Evolutionary conservation across 2,888 invertebrate genomes (phyloP).

Genomic region (Cremastinae sp.): DNA sequence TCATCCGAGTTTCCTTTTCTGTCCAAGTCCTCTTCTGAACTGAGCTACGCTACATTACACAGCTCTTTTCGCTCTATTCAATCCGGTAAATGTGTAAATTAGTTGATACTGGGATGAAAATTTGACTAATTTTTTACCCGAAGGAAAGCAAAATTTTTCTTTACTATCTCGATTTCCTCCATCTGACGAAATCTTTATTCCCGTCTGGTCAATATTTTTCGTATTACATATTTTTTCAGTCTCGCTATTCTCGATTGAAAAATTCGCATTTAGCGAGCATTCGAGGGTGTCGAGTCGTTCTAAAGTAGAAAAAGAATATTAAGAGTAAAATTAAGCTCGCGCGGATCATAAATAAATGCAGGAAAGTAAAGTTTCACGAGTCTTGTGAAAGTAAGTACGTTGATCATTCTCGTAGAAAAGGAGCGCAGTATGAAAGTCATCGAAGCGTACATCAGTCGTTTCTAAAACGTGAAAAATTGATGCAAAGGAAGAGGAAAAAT

Average conservation of each 20-base stretch:
- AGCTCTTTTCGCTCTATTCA: background rate
- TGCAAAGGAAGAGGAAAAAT: slow-evolving; percentile 32
- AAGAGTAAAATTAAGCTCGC: slow-evolving; percentile 11
- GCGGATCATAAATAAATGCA: slow-evolving; percentile 33
- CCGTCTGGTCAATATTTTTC: slow-evolving; percentile 10
- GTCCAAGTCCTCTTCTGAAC: background rate
- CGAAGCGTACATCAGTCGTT: slow-evolving; percentile 33
- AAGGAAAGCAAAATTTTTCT: too few relatives aligned
- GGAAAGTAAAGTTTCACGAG: slow-evolving; percentile 12
- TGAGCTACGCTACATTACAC: too few relatives aligned
- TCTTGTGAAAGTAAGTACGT: slow-evolving; percentile 18
- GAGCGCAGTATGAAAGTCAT: slow-evolving; percentile 46
- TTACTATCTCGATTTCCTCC: too few relatives aligned
- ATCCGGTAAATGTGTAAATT: too few relatives aligned
- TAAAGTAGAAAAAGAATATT: background rate
- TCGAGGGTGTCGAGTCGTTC: background rate
- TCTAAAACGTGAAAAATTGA: slow-evolving; percentile 35
- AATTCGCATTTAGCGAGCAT: slow-evolving; percentile 13
- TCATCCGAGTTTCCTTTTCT: slow-evolving; percentile 47
- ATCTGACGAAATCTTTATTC: slow-evolving; percentile 44
- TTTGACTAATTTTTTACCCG: too few relatives aligned
- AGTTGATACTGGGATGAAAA: too few relatives aligned
- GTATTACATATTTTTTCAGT: background rate
- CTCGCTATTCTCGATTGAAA: slow-evolving; percentile 11
- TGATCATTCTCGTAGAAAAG: slow-evolving; percentile 1